phyloP scores from a whole-genome alignment of 2,888 invertebrate species.

The Falcaria lacertinaria region DNA sequence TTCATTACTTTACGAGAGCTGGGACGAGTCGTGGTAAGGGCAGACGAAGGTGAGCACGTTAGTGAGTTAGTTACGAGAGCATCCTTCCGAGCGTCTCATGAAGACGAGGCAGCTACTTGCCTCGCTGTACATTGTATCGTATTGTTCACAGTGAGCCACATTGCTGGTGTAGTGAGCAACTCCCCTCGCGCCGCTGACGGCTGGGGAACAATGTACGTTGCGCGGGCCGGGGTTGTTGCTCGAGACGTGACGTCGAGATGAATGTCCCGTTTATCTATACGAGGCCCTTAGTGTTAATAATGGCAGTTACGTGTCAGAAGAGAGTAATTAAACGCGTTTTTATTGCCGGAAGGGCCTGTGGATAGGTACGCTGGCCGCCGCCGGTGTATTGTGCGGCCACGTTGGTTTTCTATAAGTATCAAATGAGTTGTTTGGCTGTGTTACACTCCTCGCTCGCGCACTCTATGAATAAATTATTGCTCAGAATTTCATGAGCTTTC shows the following conservation, averaged over 20 bases:
- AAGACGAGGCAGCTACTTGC: constrained; percentile 36
- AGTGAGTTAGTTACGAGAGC: constrained; percentile 13
- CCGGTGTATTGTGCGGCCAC: constrained; percentile 1
- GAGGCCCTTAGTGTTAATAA: constrained; percentile 46
- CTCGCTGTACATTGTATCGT: constrained; percentile 29
- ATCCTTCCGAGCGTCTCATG: constrained; percentile 25
- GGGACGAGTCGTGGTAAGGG: constrained; percentile 18
- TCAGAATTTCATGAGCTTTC: background rate
- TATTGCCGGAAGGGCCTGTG: constrained; percentile 1
- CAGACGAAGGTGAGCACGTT: constrained; percentile 15
- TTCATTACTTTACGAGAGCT: constrained; percentile 4
- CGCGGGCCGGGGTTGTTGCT: constrained; percentile 16
- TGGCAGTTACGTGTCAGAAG: constrained; percentile 37
- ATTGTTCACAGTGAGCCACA: constrained; percentile 52
- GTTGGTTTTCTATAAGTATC: constrained; percentile 1
- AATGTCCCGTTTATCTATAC: constrained; percentile 36
- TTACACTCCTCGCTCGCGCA: background rate
- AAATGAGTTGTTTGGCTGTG: background rate
- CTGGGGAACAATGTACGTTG: constrained; percentile 41
- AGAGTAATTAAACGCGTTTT: constrained; percentile 33
- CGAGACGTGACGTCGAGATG: constrained; percentile 17
- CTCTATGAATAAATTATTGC: background rate
- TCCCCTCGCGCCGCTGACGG: constrained; percentile 20
- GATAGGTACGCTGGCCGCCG: background rate
- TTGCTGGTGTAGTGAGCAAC: constrained; percentile 38